Conservation (phyloP, 2,797 vertebrate genomes). For the Enteromius thamalakanensis region DNA sequence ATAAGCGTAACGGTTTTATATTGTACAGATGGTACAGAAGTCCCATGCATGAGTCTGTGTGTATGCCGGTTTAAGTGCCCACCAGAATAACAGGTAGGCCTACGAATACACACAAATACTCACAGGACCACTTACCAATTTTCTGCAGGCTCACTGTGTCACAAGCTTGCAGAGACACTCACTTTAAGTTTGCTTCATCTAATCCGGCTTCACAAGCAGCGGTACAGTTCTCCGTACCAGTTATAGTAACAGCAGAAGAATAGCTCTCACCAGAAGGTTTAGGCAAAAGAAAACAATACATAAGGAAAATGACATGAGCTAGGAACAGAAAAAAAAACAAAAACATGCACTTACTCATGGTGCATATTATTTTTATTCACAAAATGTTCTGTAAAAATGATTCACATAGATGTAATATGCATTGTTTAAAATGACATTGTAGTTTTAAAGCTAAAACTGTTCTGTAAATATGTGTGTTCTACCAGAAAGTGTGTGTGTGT, state of each 20-base stretch:
- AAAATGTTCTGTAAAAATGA: too few relatives aligned
- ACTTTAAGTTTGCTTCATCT: constrained; percentile 17
- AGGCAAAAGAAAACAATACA: neutral
- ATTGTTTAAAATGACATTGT: neutral
- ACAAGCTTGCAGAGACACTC: constrained; percentile 13
- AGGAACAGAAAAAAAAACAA: neutral
- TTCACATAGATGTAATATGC: too few relatives aligned
- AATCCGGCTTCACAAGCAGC: constrained; percentile 9
- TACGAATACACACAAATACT: constrained; percentile 7
- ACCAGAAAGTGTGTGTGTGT: neutral
- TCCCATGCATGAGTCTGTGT: too few relatives aligned
- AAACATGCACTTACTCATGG: too few relatives aligned
- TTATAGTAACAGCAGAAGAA: neutral
- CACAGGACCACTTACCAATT: neutral
- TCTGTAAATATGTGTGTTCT: neutral
- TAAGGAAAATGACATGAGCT: neutral
- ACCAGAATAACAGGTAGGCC: too few relatives aligned
- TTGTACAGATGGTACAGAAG: too few relatives aligned
- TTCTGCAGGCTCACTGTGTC: neutral
- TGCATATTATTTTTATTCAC: too few relatives aligned
- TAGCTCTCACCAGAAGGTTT: neutral
- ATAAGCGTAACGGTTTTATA: too few relatives aligned
- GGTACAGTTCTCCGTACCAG: constrained; percentile 1
- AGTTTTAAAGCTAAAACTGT: constrained; percentile 1
- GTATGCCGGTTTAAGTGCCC: too few relatives aligned